Evolutionary conservation across 2,113 vertebrate species (phyloP), one percentile per base, ranked within the genome.

Genomic region (Anas platyrhynchos): DNA sequence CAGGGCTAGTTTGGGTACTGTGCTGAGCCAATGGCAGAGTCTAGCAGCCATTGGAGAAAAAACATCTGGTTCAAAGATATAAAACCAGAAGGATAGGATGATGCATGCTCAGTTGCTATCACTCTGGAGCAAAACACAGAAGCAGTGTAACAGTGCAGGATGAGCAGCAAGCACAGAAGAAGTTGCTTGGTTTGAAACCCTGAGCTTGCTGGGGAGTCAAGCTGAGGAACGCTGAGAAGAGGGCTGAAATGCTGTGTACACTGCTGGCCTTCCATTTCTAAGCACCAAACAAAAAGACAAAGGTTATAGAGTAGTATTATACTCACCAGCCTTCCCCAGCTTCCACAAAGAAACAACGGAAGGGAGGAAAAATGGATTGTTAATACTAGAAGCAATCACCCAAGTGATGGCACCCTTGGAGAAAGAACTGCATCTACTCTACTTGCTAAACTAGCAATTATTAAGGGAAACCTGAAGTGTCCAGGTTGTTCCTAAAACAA

Each of bases 211-310:
- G 6, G 1, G 2, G 16, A 50, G 3, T 13, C 84, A 61, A 68
- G 46, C 43, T 56, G 58, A 54, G 36, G 29, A 67, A 46, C 1
- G 1, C 31, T 26, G 32, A 48, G 54, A 78, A 73, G 23, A 65
- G 27, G n/a, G 11, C 14, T 29, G 80, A 61, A 80, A 69, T 1
- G 2, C 26, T 84, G 2, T 29, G 0, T 11, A 7, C 2, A 5
- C 9, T 50, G 31, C n/a, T 38, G 66, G 4, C 1, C 13, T 32
- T 38, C n/a, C 1, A 2, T 21, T 74, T 74, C 56, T 75, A n/a
- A 84, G 46, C 23, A 50, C 23, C 46, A 58, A 34, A 34, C 10
- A 18, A 25, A 76, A 43, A 84, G 18, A 63, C 8, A 2, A 5
- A 1, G 0, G 18, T 25, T 78, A 67, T 63, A 41, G 78, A 82